phyloP scores from a whole-genome alignment of 2,797 vertebrate genomes.

The Avahi laniger region DNA sequence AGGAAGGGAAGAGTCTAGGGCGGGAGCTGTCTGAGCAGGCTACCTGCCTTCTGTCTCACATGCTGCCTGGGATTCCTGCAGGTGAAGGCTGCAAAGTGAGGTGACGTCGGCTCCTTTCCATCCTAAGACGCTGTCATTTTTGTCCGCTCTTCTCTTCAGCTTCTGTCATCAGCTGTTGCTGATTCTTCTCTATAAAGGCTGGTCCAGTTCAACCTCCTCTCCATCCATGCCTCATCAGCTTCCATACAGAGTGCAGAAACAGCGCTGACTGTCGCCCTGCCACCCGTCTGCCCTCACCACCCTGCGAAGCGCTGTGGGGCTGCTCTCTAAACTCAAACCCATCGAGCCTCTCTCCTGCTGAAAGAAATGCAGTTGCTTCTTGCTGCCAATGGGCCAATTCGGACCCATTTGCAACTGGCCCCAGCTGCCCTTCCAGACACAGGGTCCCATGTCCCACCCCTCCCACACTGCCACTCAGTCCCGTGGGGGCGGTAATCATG shows the following conservation, averaged over 20 bases:
- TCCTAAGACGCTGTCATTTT: rapidly evolving
- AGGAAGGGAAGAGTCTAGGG: not conserved
- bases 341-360: not conserved
- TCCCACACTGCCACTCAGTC: not conserved
- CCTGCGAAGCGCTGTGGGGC: too few species aligned
- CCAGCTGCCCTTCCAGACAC: not conserved
- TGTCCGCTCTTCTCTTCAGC: not conserved
- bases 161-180: not conserved
- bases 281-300: rapidly evolving
- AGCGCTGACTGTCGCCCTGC: not conserved
- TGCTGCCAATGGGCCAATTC: not conserved
- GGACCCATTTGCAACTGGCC: not conserved
- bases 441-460: rapidly evolving
- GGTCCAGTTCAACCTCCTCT: not conserved
- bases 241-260: not conserved
- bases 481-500: not conserved
- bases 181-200: not conserved
- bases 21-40: not conserved
- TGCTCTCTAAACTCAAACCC: not conserved
- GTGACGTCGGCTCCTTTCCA: not conserved
- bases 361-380: not conserved
- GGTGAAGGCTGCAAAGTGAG: rapidly evolving
- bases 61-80: not conserved
- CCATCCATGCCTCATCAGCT: not conserved
- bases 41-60: too few species aligned